These are phyloP conservation scores for Tetramorium bicarinatum DNA, from an alignment of 2,888 invertebrate species.

Conservation along the genomic window DNA sequence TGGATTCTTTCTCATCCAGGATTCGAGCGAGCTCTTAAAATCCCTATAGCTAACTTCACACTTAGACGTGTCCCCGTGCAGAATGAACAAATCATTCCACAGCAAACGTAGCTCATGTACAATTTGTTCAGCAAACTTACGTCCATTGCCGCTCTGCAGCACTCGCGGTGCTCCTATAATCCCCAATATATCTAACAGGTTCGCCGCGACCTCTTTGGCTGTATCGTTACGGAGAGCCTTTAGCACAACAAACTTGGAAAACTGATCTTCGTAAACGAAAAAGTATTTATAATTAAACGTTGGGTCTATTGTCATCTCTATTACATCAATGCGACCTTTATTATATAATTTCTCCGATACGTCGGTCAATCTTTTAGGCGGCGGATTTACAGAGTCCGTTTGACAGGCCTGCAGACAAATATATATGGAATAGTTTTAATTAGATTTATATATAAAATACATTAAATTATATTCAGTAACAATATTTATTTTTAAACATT, in stretches of 20 bases:
- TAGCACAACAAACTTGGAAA: conserved; percentile 78
- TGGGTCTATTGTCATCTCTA: conserved; percentile 75
- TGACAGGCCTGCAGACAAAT: not conserved
- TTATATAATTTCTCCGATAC: conserved; percentile 43
- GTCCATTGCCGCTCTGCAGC: conserved; percentile 79
- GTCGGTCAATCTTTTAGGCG: not conserved
- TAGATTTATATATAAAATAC: conserved; percentile 20
- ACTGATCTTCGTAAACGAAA: conserved; percentile 79
- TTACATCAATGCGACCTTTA: conserved; percentile 78
- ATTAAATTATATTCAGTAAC: not conserved
- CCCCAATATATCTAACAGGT: conserved; percentile 77
- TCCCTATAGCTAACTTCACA: conserved; percentile 65
- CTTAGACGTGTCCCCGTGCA: conserved; percentile 73
- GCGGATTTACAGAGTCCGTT: not conserved
- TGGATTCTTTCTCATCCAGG: conserved; percentile 77
- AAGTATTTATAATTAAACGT: conserved; percentile 71
- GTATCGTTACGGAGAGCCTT: conserved; percentile 72
- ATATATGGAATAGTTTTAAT: conserved; percentile 21
- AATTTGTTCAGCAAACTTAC: conserved; percentile 76
- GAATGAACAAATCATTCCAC: conserved; percentile 75
- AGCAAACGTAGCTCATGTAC: conserved; percentile 74
- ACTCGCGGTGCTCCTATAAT: conserved; percentile 80
- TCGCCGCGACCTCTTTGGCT: conserved; percentile 72
- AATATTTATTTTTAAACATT: too few species aligned
- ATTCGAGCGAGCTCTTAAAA: conserved; percentile 73